Base-by-base conservation (phyloP, 1,140 invertebrate genomes). In the Onthophagus taurus region DNA sequence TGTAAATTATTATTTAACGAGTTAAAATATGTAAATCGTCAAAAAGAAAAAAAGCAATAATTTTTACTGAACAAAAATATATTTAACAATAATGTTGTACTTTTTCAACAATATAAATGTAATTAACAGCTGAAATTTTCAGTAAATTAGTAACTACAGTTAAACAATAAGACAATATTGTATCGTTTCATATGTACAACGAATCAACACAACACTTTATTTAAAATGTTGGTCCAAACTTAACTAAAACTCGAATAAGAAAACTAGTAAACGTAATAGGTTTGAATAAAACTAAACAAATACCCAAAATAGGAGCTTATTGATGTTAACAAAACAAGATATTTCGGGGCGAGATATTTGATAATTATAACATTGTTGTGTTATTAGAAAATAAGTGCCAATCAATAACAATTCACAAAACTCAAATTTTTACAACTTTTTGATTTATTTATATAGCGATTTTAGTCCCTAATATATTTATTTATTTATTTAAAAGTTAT, bases 91-190 rank as follows among this genome's bases (percentile, higher is more conserved):
- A 21, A 39, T 39, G 37, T 39, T 39, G 37, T 39, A 39, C 37
- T 39, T 39, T 39, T 39, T 39, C 37, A 39, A 39, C 37, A 39
- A 39, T 39, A 39, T 39, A 39, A 39, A 39, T 39, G 37, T 39
- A 39, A 24, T 39, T 39, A 39, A 39, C 37, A 39, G 20, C 16
- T 39, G 19, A 9, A 20, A 20, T 20, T 17, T 20, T 21, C 29
- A 23, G 37, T 39, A 39, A 39, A 24, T 18, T 39, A 18, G 29
- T 39, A 39, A 39, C 37, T 39, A 39, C 20, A 39, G 16, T 17
- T 39, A 39, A 39, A 39, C 37, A 39, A 39, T 39, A 39, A 26
- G 29, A 39, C 13, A 29, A 16, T 20, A 7, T 26, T 29, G 16
- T 5, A 9, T 18, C 21, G 17, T 19, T 19, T 37, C 18, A 9